Base-by-base conservation (phyloP, 1,140 invertebrate species). In the Papilio polytes region DNA sequence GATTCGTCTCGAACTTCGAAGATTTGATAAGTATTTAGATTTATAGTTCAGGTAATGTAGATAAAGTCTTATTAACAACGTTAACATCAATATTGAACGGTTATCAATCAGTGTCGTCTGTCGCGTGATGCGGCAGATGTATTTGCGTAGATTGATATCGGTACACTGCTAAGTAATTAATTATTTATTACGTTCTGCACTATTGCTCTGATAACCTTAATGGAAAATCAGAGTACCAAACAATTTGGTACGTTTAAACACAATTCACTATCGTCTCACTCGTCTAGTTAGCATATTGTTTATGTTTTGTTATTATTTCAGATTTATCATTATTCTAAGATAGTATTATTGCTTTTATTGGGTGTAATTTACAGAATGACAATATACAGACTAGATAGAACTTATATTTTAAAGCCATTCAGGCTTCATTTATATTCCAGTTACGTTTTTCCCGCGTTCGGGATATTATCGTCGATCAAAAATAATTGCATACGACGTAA, bases 111-210 rank as follows among this genome's bases (percentile, higher is more conserved):
- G 73, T 22, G 36, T 74, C 41, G 20, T 48, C n/a, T 1, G 20
- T 74, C 73, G 48, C 73, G 73, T 76, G 74, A 76, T 48, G 74
- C 6, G 74, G 74, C 46, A 76, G 22, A 76, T 76, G 63, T 70
- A 36, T 70, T 70, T 70, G 22, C 74, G 46, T 76, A 13, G 74
- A 44, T 76, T 76, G 41, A 46, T 76, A 76, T 76, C 74, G 46
- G n/a, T 76, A 46, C 44, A 46, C 53, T 48, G 74, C 22, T 76
- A 53, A 26, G 44, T 76, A 76, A 48, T 46, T 74, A 74, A 15
- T 76, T 76, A 76, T 44, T 74, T 26, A 73, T 73, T 73, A 12
- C n/a, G 3, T 44, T 6, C 41, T 22, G 22, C 22, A 26, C 59
- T 63, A 63, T 63, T 63, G 20, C 59, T 70, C 26, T 70, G 63